Conservation (phyloP, 2,888 invertebrate species). For the Stenodera caucasica region DNA sequence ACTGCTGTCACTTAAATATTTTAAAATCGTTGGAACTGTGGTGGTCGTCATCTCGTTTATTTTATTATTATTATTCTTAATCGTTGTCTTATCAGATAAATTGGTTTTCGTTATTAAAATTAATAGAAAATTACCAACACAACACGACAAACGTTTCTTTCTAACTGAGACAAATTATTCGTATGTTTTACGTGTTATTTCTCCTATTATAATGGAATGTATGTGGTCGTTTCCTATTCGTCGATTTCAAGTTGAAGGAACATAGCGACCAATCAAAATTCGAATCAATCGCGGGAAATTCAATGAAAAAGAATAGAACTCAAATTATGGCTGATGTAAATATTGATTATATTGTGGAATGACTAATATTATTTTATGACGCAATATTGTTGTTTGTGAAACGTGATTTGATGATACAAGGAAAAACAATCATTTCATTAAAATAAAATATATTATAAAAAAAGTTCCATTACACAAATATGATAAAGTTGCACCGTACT, state of each 20-base stretch:
- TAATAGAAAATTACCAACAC: not conserved
- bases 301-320: not conserved
- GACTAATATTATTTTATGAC: not conserved
- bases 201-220: not conserved
- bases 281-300: not conserved
- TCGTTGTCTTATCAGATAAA: no score
- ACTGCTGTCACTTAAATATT: constrained; percentile 43
- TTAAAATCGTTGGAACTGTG: constrained; percentile 46
- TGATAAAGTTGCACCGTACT: not conserved
- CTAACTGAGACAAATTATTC: not conserved
- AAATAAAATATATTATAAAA: constrained; percentile 7
- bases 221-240: not conserved
- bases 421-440: not conserved
- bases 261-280: not conserved
- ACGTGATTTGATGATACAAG: no score
- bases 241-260: not conserved
- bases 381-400: not conserved
- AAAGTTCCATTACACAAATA: constrained; percentile 7
- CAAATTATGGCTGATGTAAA: not conserved
- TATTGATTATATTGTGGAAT: not conserved
- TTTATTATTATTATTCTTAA: not conserved
- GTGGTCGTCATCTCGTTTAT: constrained; percentile 16
- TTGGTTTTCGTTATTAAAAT: no score
- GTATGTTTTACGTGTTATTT: not conserved
- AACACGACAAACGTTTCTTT: not conserved